Base-by-base conservation (phyloP, 2,113 vertebrate species). In the Pungitius pungitius region DNA sequence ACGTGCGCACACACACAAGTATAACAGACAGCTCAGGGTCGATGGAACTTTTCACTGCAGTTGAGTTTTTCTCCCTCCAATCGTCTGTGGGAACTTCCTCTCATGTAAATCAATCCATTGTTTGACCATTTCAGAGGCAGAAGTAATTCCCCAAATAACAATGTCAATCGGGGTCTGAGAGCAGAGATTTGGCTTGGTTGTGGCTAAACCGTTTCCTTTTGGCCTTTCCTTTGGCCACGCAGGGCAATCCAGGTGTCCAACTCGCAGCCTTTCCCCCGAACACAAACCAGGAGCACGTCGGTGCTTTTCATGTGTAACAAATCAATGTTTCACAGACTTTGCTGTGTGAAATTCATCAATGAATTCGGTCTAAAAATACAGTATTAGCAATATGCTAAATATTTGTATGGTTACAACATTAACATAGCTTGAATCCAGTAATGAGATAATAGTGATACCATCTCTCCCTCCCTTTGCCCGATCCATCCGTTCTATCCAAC, bases 21-120 rank as follows among this genome's bases (percentile, higher is more conserved):
- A 60, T 45, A 40, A 17, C 72, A 85, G 81, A 73, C 85, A 73
- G 81, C 79, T 84, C 68, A 56, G 71, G 76, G 76, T 76, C 69
- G 66, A 52, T 71, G 47, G 58, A 76, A 63, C 59, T 68, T 67
- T 73, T 77, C 79, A 78, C 73, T 73, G 69, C 11, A 15, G 45
- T 49, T 81, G 47, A 56, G 51, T 62, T 22, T 24, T 30, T 65
- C 47, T 63, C 51, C 18, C 12, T 39, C 45, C 26, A 14, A 47
- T 35, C 40, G 20, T 65, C 63, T 72, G 39, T 22, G 61, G 7
- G 43, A 52, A 56, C 35, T 3, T 30, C 12, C 40, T 66, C 66
- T 35, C 15, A 59, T 60, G 26, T 49, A 73, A 59, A 65, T 26
- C 13, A 75, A 67, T 49, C 17, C 4, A 17, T 56, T 11, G 1